Evolutionary conservation across 2,113 vertebrate genomes (phyloP).

Genomic region (Megaptera novaeangliae): DNA sequence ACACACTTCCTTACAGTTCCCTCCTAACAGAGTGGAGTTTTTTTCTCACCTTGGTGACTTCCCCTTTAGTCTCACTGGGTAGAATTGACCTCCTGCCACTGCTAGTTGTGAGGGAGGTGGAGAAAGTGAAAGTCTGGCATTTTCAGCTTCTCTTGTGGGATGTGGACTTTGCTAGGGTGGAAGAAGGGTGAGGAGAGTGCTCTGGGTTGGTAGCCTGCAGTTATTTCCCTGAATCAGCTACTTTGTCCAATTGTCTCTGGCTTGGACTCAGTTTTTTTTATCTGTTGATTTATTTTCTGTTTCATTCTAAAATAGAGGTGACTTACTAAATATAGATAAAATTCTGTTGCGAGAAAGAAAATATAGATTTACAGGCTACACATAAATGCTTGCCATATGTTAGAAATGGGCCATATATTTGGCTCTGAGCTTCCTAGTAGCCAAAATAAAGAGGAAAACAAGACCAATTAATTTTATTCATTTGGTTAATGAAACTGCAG

Average conservation of each 20-base stretch:
- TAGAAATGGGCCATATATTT: constrained; percentile 9
- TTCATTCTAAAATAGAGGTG: background rate
- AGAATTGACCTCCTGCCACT: background rate
- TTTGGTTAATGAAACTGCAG: background rate
- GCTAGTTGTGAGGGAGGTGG: background rate
- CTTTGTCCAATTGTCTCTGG: background rate
- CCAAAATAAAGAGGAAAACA: constrained; percentile 1
- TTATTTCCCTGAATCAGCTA: background rate
- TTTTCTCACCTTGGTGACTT: background rate
- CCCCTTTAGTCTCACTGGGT: background rate
- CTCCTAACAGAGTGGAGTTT: background rate
- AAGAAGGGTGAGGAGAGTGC: background rate
- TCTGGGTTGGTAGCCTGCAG: background rate
- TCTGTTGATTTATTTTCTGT: constrained; percentile 9
- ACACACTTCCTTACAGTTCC: background rate
- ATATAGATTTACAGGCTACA: background rate
- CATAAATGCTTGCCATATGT: background rate
- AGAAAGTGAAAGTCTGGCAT: background rate
- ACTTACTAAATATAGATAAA: background rate
- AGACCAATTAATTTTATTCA: background rate
- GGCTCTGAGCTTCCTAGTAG: constrained; percentile 6
- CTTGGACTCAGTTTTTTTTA: background rate
- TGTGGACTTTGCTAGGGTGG: background rate
- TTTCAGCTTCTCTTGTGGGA: background rate
- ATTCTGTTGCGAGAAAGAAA: background rate